A percentile compares a stretch with the other conserved stretches of the same genome.
phyloP scores from a whole-genome alignment of 1,140 invertebrate species.

The Euwallacea fornicatus region DNA sequence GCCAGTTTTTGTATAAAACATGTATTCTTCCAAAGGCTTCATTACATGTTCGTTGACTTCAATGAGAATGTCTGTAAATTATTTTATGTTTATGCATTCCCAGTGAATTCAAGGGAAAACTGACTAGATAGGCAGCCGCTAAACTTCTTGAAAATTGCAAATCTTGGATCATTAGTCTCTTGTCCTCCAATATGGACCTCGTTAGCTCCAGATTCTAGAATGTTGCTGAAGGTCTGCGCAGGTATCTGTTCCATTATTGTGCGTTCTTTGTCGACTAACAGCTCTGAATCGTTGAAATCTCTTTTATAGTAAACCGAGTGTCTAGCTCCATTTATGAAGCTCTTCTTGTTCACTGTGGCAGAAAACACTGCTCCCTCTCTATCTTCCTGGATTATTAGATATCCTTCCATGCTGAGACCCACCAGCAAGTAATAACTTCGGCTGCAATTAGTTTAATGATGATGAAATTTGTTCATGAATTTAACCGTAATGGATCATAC shows the following conservation, averaged over 20 bases:
- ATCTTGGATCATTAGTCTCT: constrained; percentile 77
- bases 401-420: constrained; percentile 77
- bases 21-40: constrained; percentile 86
- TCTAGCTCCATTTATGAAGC: constrained; percentile 78
- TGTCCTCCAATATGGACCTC: constrained; percentile 85
- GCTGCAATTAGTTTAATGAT: constrained; percentile 54
- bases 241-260: constrained; percentile 68
- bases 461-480: background rate
- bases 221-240: constrained; percentile 65
- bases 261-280: constrained; percentile 75
- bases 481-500: constrained; percentile 52
- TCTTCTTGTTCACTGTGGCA: constrained; percentile 70
- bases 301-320: constrained; percentile 85
- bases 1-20: constrained; percentile 80
- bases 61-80: constrained; percentile 72
- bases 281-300: constrained; percentile 67
- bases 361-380: constrained; percentile 71
- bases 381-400: constrained; percentile 83
- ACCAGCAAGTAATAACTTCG: constrained; percentile 82
- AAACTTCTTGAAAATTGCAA: constrained; percentile 80
- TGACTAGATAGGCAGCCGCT: constrained; percentile 88
- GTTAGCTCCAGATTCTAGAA: constrained; percentile 67
- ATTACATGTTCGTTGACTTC: constrained; percentile 76
- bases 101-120: constrained; percentile 47
- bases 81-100: background rate